Conservation (phyloP, 2,888 invertebrate species). For the Geotrupes spiniger region DNA sequence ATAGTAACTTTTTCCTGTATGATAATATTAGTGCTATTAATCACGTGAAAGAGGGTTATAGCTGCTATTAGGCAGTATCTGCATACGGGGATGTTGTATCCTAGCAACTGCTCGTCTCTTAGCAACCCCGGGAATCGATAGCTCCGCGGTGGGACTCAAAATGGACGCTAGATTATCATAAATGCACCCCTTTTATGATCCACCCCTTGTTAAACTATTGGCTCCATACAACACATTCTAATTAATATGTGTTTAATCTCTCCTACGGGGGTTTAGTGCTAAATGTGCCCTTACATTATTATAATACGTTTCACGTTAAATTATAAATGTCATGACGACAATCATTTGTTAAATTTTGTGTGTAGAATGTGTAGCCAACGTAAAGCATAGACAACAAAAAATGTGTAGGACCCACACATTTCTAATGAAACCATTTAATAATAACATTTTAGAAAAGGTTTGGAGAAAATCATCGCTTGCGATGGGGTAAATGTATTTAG, state of each 20-base stretch:
- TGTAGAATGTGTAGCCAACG: no score
- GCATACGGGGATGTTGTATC: constrained; percentile 30
- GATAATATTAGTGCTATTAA: constrained; percentile 9
- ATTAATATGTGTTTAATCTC: constrained; percentile 27
- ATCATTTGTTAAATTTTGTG: no score
- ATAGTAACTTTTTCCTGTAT: background rate
- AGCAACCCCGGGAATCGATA: constrained; percentile 34
- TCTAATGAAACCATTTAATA: no score
- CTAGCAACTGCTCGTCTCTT: constrained; percentile 29
- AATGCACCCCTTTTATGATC: constrained; percentile 30
- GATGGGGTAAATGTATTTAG: no score
- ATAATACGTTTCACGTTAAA: constrained; percentile 2
- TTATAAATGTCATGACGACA: no score
- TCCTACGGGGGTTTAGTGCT: constrained; percentile 12
- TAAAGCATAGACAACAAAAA: no score
- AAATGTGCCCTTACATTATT: constrained; percentile 9
- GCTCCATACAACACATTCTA: constrained; percentile 21
- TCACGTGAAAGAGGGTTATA: constrained; percentile 16
- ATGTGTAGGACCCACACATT: no score
- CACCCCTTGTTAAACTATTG: constrained; percentile 30
- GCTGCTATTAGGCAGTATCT: constrained; percentile 23
- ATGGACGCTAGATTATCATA: constrained; percentile 36
- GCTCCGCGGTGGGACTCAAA: constrained; percentile 34
- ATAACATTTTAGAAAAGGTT: no score
- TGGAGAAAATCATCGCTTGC: no score